Conservation (phyloP, 1,140 invertebrate species). For the Caerostris darwini region DNA sequence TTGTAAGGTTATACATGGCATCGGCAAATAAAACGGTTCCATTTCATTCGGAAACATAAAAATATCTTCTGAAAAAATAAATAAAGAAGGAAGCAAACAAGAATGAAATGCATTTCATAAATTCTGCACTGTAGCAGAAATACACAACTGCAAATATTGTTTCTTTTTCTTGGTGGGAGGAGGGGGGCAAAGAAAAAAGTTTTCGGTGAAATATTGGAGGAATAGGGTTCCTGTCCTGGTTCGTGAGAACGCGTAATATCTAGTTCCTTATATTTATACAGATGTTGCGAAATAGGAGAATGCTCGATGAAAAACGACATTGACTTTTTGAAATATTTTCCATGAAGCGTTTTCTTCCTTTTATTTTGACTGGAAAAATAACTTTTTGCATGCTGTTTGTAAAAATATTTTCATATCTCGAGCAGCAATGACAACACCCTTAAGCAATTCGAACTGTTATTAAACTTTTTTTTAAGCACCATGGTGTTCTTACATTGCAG, state of each 20-base stretch:
- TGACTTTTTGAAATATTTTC: background rate
- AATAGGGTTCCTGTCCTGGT: background rate
- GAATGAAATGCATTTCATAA: conserved; percentile 2
- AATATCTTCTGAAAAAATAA: background rate
- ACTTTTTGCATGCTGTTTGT: too few relatives aligned
- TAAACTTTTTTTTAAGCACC: too few relatives aligned
- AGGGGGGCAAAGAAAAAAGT: background rate
- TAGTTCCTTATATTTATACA: conserved; percentile 3
- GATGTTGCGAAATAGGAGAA: background rate
- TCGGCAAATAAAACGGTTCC: background rate
- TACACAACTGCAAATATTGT: conserved; percentile 26
- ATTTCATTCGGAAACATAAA: conserved; percentile 1
- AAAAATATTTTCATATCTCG: too few relatives aligned
- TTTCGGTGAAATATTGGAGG: conserved; percentile 1
- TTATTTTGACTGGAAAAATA: too few relatives aligned
- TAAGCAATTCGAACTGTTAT: too few relatives aligned
- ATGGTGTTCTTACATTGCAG: too few relatives aligned
- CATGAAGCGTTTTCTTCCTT: background rate
- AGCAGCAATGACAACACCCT: too few relatives aligned
- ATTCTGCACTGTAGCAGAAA: background rate
- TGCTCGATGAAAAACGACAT: background rate
- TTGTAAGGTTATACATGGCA: background rate
- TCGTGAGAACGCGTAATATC: background rate
- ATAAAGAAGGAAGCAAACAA: background rate
- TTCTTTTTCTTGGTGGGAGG: background rate